Conservation (phyloP, 2,797 vertebrate species). For the Dallia pectoralis region DNA sequence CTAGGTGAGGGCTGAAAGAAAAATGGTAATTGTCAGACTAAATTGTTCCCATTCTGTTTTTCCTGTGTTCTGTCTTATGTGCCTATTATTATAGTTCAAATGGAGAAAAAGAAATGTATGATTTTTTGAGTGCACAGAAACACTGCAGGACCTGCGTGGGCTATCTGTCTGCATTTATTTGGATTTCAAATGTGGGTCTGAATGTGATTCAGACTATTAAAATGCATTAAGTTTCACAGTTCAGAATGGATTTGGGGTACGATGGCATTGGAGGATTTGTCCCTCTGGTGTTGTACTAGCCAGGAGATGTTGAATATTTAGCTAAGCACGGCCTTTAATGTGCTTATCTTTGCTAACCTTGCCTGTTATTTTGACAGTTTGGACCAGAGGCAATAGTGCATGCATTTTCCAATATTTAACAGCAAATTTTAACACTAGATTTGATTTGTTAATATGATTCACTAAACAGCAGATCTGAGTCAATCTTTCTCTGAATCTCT, state of each 20-base stretch:
- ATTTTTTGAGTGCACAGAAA: slow-evolving; percentile 13
- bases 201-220: slow-evolving; percentile 6
- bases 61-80: slow-evolving; percentile 4
- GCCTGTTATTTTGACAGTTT: not conserved
- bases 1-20: slow-evolving; percentile 44
- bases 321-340: not conserved
- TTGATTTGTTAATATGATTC: not conserved
- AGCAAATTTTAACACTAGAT: not conserved
- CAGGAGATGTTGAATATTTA: not conserved
- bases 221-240: slow-evolving; percentile 2
- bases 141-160: not conserved
- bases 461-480: not conserved
- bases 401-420: not conserved
- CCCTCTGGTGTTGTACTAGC: not conserved
- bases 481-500: not conserved
- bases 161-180: slow-evolving; percentile 8
- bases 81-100: slow-evolving; percentile 27
- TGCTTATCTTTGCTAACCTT: not conserved
- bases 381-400: not conserved
- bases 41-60: slow-evolving; percentile 44
- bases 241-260: not conserved
- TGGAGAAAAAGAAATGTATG: slow-evolving; percentile 21
- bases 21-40: slow-evolving; percentile 33
- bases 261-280: not conserved
- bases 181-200: slow-evolving; percentile 14